Percentiles rank a stretch among this genome's conserved stretches.
These are phyloP conservation scores for Nipponia nippon DNA, from an alignment of 2,113 vertebrate genomes.

Conservation along the genomic window DNA sequence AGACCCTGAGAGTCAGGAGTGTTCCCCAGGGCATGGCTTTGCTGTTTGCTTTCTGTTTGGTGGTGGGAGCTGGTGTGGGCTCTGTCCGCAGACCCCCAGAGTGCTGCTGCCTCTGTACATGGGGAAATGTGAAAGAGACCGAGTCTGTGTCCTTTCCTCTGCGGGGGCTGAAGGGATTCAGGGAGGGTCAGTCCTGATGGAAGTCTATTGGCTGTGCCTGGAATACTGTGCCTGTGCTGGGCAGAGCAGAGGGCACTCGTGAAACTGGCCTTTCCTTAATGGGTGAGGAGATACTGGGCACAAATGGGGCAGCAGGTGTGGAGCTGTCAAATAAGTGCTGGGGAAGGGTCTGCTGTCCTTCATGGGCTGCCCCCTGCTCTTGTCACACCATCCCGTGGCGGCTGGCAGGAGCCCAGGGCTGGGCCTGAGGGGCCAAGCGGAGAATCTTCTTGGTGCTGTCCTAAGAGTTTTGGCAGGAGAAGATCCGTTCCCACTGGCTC, in stretches of 20 bases:
- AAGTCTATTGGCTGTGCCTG: neutral
- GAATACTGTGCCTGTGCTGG: neutral
- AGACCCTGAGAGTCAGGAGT: neutral
- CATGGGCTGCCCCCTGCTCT: neutral
- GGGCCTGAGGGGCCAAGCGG: neutral
- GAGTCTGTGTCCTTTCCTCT: neutral
- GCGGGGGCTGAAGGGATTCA: neutral
- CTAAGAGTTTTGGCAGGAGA: neutral
- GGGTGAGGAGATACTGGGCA: neutral
- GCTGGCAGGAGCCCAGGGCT: neutral
- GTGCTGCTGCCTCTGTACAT: fast-evolving
- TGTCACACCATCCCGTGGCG: fast-evolving
- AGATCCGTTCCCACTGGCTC: neutral
- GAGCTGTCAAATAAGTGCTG: neutral
- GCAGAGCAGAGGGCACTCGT: neutral
- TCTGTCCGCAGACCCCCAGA: neutral
- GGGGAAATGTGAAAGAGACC: neutral
- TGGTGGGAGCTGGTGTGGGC: neutral
- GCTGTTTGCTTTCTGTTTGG: neutral
- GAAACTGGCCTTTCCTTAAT: neutral
- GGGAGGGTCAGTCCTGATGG: neutral
- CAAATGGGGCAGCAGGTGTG: neutral
- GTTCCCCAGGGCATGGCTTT: neutral
- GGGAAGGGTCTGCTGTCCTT: neutral
- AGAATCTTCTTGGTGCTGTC: neutral